A percentile compares a stretch with the other conserved stretches of the same genome.
These are phyloP conservation scores for Nycticebus coucang DNA, from an alignment of 2,113 vertebrate genomes.

Conservation along the genomic window DNA sequence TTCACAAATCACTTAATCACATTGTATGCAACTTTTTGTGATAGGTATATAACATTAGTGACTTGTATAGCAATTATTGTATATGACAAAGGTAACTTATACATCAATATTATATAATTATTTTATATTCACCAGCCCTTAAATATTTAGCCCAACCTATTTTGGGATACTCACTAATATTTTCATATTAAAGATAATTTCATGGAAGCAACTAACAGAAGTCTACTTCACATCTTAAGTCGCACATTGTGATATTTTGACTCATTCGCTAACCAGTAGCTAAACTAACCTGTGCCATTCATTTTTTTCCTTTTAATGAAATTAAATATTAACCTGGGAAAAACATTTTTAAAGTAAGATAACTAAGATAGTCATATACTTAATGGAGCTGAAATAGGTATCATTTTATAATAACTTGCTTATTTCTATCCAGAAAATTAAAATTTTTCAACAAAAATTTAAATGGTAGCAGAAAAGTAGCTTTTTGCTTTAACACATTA, in stretches of 20 bases:
- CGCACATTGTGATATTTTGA: not conserved
- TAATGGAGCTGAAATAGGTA: not conserved
- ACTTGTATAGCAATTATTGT: slow-evolving; percentile 68
- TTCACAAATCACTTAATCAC: slow-evolving; percentile 78
- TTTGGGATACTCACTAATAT: not conserved
- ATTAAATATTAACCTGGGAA: not conserved
- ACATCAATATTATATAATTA: slow-evolving; percentile 61
- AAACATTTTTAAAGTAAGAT: not conserved
- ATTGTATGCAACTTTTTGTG: slow-evolving; percentile 63
- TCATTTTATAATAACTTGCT: not conserved
- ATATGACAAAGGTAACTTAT: slow-evolving; percentile 73
- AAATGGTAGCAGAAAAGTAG: not conserved
- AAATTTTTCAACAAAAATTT: not conserved
- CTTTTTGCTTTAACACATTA: slow-evolving; percentile 20
- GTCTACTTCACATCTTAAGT: not conserved
- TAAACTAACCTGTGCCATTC: not conserved
- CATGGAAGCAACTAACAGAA: not conserved
- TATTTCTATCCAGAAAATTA: slow-evolving; percentile 6
- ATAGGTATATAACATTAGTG: slow-evolving; percentile 69
- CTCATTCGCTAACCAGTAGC: not conserved
- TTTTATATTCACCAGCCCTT: slow-evolving; percentile 51
- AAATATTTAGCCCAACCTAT: slow-evolving; percentile 39
- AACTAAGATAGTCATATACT: not conserved
- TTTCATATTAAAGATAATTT: slow-evolving; percentile 31
- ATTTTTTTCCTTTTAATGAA: not conserved